A percentile compares a stretch with the other conserved stretches of the same genome.
Conservation (phyloP, 2,888 invertebrate species). For the Ommatoiulus sabulosus region DNA sequence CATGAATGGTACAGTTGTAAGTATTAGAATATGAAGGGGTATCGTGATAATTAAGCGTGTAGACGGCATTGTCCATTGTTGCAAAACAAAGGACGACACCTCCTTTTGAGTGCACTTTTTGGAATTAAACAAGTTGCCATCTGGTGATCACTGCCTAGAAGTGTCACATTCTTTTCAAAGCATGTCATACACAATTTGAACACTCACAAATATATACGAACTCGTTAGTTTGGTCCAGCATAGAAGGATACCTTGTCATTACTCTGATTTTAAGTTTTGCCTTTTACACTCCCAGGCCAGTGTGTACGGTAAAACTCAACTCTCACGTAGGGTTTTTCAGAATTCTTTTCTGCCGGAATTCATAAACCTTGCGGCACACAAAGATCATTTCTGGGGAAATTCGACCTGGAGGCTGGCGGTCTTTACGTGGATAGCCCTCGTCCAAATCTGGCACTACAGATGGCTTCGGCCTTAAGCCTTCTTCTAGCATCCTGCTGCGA, state of each 20-base stretch:
- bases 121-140: constrained; percentile 44
- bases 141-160: constrained; percentile 45
- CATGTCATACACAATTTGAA: constrained; percentile 33
- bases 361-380: constrained; percentile 94
- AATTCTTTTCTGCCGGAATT: constrained; percentile 88
- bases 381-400: constrained; percentile 86
- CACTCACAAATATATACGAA: constrained; percentile 42
- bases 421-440: constrained; percentile 62
- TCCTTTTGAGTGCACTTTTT: constrained; percentile 47
- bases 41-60: constrained; percentile 48
- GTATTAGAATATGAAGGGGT: constrained; percentile 47
- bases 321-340: constrained; percentile 69
- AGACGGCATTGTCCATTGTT: constrained; percentile 15
- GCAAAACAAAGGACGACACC: constrained; percentile 21
- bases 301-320: background rate
- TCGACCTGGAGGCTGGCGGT: constrained; percentile 73
- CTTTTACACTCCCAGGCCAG: constrained; percentile 47
- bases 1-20: constrained; percentile 40
- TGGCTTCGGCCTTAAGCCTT: constrained; percentile 76
- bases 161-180: background rate
- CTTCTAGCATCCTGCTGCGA: constrained; percentile 81
- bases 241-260: constrained; percentile 42
- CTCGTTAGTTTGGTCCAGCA: constrained; percentile 47
- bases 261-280: constrained; percentile 20
- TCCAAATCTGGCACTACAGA: constrained; percentile 77